Evolutionary conservation across 2,888 invertebrate genomes (phyloP).

Genomic region (Drosophila fulvimacula): DNA sequence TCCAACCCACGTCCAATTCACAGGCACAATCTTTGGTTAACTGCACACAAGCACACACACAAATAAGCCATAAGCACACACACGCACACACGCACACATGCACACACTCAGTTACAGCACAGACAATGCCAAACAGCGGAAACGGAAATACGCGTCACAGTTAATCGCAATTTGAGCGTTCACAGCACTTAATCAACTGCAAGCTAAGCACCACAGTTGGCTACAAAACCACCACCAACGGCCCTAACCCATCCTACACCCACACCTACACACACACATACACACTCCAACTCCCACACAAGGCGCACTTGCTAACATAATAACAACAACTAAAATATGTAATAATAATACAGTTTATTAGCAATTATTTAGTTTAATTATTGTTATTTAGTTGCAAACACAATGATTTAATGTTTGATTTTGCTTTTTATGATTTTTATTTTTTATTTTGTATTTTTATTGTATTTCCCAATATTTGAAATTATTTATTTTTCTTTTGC

Average conservation of each 20-base stretch:
- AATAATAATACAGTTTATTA: conserved; percentile 43
- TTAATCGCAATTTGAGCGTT: conserved; percentile 52
- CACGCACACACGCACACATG: conserved; percentile 31
- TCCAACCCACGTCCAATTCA: conserved; percentile 58
- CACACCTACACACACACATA: conserved; percentile 13
- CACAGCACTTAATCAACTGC: conserved; percentile 27
- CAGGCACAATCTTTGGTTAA: conserved; percentile 78
- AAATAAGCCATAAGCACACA: conserved; percentile 30
- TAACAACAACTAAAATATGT: conserved; percentile 30
- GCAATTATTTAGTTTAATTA: conserved; percentile 67
- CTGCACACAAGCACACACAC: conserved; percentile 45
- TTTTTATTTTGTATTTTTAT: conserved; percentile 9
- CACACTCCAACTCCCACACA: conserved; percentile 16
- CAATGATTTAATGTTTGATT: conserved; percentile 29
- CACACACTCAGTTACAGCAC: conserved; percentile 20
- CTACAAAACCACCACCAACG: conserved; percentile 7
- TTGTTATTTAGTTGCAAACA: conserved; percentile 46
- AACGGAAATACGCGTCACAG: conserved; percentile 73
- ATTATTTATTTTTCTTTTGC: conserved; percentile 28
- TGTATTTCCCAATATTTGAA: conserved; percentile 27
- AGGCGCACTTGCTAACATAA: conserved; percentile 43
- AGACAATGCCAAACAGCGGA: conserved; percentile 60
- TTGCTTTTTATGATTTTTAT: conserved; percentile 37
- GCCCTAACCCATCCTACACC: conserved; percentile 7
- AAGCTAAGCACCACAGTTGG: conserved; percentile 24